Base-by-base conservation (phyloP, 2,113 vertebrate species). In the Progne subis region DNA sequence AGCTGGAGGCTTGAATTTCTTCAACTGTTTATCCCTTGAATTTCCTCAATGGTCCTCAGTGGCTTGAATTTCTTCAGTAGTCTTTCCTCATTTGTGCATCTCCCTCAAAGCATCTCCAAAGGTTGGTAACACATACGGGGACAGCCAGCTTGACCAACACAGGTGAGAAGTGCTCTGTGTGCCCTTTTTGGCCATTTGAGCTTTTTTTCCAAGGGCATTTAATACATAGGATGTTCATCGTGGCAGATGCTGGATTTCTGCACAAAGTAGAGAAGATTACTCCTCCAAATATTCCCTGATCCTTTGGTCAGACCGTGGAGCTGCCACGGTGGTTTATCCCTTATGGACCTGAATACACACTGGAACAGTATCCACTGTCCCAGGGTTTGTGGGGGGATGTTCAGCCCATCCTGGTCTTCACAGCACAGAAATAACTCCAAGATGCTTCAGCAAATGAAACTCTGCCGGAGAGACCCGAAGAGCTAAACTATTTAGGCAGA, bases 111-210 rank as follows among this genome's bases (percentile, higher is more conserved):
- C 50, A 85, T 28, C 34, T 80, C 61, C 5, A 6, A 13, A 46
- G 9, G 29, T 15, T 39, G 20, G 8, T 46, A 55, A 63, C 12
- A 17, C 5, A 5, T 23, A 34, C 0, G 0, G 5, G 81, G 67
- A 39, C 9, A 52, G 50, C 63, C 68, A 77, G 10, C 43, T 92
- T 86, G 55, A 34, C 34, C 50, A 65, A n/a, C 29, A 31, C 4
- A 74, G 31, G 16, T 32, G 59, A 1, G 5, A 74, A 41, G 29
- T 31, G 12, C 59, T 47, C 72, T 53, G 26, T 0, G 1, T 12
- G 39, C 9, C 26, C 4, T 59, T 68, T 72, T 28, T 19, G 18
- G 17, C n/a, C 37, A 31, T 47, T 59, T 72, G 50, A 90, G 53
- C 15, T 53, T 28, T 70, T 70, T 70, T 69, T 70, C 71, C 71